Evolutionary conservation across 1,140 invertebrate genomes (phyloP), one percentile per base, ranked within the genome.

Genomic region (Teleopsis dalmanni): DNA sequence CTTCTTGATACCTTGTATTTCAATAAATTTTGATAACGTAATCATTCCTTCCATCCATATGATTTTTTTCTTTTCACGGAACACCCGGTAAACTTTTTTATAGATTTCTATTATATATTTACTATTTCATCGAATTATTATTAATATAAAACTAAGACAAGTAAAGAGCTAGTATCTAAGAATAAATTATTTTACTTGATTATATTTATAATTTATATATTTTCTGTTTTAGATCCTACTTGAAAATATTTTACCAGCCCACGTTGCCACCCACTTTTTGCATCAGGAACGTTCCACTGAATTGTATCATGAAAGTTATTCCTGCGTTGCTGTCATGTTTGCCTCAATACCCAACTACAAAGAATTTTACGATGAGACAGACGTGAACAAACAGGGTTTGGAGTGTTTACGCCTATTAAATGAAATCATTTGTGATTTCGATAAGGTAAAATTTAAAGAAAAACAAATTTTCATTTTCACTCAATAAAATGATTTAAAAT

Each of bases 291-390:
- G 67, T 8, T 63, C 65, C 7, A 73, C 91, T 72, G 91, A 96
- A 51, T 72, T 98, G 2, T 98, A 98, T 70, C 93, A 95, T 62
- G 91, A 97, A 70, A 78, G 91, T 36, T 97, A 98, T 70, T 85
- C 81, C 14, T 91, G 88, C 59, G 92, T 98, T 38, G 93, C 90
- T 0, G 94, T 98, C 0, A 95, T 98, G 89, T 98, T 98, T 63
- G 95, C 94, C 0, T 96, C 92, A 0, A 97, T 99, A 59, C 93
- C 95, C 10, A 98, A 99, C 74, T 98, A 97, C 71, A 96, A 95
- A 60, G 94, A 98, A 65, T 98, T 98, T 70, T 98, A 98, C 65
- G 93, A 95, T 62, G 94, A 98, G 72, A 93, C 88, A 22, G 94
- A 98, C 68, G 91, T 96, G 49, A 96, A 93, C 63, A 94, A 95